Base-by-base conservation (phyloP, 2,113 vertebrate species). In the Callionymus lyra region DNA sequence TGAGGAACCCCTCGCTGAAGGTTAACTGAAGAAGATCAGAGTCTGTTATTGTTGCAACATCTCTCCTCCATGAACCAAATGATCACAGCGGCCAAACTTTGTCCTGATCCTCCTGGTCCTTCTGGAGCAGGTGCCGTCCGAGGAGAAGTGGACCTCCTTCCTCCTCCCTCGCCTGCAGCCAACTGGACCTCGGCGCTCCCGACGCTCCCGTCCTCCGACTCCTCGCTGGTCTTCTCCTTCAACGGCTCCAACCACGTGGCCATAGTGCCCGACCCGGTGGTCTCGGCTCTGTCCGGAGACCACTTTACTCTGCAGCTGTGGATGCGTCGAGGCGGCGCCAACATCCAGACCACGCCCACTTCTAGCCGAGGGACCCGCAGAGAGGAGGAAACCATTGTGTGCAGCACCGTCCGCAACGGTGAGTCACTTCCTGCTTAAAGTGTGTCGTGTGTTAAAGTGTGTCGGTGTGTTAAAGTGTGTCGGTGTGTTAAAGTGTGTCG, bases 281-380 rank as follows among this genome's bases (percentile, higher is more conserved):
- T 78, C 31, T 48, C 80, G 0, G 64, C 69, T 0, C 51, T 86
- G 15, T 82, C 85, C 0, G 86, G 84, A 0, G 85, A 98, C 80
- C 94, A 95, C 66, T 96, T 98, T 51, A 98, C 95, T 52, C 81
- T 98, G 51, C 93, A 96, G 4, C 84, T 97, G 14, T 98, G 95
- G 95, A 91, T 98, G 87, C 88, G 93, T 41, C 87, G 97, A 1
- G 90, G 90, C 0, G 86, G 91, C 0, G 75, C 78, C 50, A 86
- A 85, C 44, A 82, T 86, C 2, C 73, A 82, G 65, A 85, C 88
- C 12, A 32, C 67, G 0, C 53, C 78, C 50, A 72, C 74, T 50
- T 82, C 82, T 48, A 79, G 75, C 18, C 68, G 81, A 66, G 83
- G 73, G 38, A 77, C 14, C 14, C 89, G 88, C 65, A 89, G 89